phyloP scores from a whole-genome alignment of 2,888 invertebrate genomes.

The Pseudococcus jackbeardsleyi region DNA sequence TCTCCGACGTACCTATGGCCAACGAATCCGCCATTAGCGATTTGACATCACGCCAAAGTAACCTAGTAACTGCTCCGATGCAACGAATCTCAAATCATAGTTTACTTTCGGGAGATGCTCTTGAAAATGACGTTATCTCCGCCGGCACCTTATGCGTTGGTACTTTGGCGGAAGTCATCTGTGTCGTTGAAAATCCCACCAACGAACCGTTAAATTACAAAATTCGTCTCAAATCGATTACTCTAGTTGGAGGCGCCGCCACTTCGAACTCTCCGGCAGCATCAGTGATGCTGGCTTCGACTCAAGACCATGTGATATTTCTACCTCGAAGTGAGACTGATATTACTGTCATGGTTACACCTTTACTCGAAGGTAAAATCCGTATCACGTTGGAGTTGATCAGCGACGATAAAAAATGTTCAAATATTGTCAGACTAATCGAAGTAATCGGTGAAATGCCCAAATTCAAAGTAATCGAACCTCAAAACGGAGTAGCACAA shows the following conservation, averaged over 20 bases:
- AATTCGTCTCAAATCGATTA: constrained; percentile 43
- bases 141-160: constrained; percentile 60
- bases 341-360: constrained; percentile 55
- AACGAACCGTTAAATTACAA: constrained; percentile 30
- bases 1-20: not conserved
- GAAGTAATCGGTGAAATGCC: constrained; percentile 51
- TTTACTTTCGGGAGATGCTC: constrained; percentile 3
- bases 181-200: constrained; percentile 55
- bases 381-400: constrained; percentile 46
- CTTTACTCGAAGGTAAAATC: constrained; percentile 55
- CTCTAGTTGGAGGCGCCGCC: not conserved
- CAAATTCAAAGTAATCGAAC: constrained; percentile 32
- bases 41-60: not conserved
- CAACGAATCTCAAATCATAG: constrained; percentile 44
- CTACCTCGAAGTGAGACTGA: constrained; percentile 38
- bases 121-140: not conserved
- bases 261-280: not conserved
- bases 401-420: constrained; percentile 49
- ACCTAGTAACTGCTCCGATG: not conserved
- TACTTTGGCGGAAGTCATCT: constrained; percentile 56
- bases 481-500: constrained; percentile 47
- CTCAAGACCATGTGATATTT: constrained; percentile 14
- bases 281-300: constrained; percentile 56
- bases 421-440: constrained; percentile 53
- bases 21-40: not conserved